Conservation (phyloP, 2,888 invertebrate species). For the Icerya purchasi region DNA sequence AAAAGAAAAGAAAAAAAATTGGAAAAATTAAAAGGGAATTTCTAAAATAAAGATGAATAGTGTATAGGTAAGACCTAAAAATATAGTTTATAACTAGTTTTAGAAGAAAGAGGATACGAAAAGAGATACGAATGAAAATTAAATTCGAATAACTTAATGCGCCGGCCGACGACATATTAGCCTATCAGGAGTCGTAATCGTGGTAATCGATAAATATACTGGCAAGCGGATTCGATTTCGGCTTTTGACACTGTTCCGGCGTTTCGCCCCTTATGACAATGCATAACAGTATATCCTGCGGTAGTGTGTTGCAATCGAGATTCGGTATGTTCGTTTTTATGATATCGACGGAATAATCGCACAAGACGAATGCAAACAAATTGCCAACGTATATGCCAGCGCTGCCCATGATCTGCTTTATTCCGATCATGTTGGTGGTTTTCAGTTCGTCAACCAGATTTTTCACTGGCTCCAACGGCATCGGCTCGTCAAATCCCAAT, state of each 20-base stretch:
- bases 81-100: no score
- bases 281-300: neutral
- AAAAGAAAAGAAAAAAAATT: no score
- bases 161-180: no score
- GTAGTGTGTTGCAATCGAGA: neutral
- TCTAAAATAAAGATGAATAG: no score
- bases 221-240: neutral
- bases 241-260: neutral
- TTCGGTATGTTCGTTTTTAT: neutral
- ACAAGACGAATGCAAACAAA: neutral
- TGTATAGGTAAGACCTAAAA: no score
- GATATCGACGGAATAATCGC: neutral
- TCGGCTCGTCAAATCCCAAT: neutral
- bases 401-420: neutral
- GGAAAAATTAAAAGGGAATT: no score
- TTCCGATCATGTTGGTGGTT: neutral
- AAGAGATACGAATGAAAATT: no score
- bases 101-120: no score
- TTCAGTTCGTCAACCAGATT: neutral
- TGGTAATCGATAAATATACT: neutral
- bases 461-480: neutral
- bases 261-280: neutral
- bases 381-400: neutral
- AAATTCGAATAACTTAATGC: no score
- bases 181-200: neutral